These are phyloP conservation scores for Equus quagga DNA, from an alignment of 2,113 vertebrate species.

Conservation along the genomic window DNA sequence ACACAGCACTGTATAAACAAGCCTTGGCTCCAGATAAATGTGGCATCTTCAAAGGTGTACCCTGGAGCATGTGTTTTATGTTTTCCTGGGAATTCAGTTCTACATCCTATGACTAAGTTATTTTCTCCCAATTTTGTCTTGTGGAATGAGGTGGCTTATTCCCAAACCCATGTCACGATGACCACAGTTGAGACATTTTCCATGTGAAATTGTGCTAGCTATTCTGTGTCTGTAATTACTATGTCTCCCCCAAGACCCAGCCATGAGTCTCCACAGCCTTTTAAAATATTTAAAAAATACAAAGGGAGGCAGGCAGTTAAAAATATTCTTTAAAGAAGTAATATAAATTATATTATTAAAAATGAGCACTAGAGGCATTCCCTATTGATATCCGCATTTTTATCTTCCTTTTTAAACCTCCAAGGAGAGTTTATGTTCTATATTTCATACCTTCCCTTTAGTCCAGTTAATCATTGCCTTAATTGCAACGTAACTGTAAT, in stretches of 20 bases:
- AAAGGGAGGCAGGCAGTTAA: slow-evolving; percentile 25
- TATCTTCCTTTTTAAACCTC: slow-evolving; percentile 15
- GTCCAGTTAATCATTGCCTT: not conserved
- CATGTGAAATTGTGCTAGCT: slow-evolving; percentile 65
- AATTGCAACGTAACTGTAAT: not conserved
- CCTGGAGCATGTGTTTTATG: slow-evolving; percentile 35
- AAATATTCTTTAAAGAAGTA: slow-evolving; percentile 44
- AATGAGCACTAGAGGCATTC: not conserved
- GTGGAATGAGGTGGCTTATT: slow-evolving; percentile 70
- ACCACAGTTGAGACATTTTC: slow-evolving; percentile 74
- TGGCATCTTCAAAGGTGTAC: slow-evolving; percentile 47
- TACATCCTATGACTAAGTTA: slow-evolving; percentile 63
- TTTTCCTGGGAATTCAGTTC: slow-evolving; percentile 62
- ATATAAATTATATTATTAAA: slow-evolving; percentile 48
- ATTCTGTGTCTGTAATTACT: slow-evolving; percentile 71
- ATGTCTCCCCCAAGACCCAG: slow-evolving; percentile 56
- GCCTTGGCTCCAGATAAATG: not conserved
- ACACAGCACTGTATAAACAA: not conserved
- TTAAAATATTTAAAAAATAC: slow-evolving; percentile 22
- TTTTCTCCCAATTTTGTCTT: slow-evolving; percentile 65
- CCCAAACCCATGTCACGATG: slow-evolving; percentile 61
- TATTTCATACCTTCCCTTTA: not conserved
- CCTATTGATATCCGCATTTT: not conserved
- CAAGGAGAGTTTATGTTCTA: not conserved
- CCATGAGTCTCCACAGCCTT: not conserved